Conservation (phyloP, 2,888 invertebrate genomes). For the Apamea anceps region DNA sequence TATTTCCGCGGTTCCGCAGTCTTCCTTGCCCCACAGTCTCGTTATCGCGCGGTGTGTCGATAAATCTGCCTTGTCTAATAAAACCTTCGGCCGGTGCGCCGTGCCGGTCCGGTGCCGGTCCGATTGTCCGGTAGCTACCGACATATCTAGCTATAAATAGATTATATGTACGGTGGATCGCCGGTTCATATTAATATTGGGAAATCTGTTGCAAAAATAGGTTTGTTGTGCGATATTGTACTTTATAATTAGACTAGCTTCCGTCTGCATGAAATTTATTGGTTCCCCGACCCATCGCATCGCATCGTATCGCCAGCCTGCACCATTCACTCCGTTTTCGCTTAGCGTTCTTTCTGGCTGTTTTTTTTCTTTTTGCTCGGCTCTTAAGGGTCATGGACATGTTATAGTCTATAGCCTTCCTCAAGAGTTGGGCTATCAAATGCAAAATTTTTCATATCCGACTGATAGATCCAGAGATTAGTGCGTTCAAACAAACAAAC, state of each 20-base stretch:
- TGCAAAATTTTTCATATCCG: background rate
- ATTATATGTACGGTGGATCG: slow-evolving; percentile 10
- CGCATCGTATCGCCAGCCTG: background rate
- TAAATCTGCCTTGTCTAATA: slow-evolving; percentile 66
- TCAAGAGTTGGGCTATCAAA: no score
- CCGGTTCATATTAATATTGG: slow-evolving; percentile 36
- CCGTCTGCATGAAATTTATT: background rate
- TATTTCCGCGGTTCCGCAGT: background rate
- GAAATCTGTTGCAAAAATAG: slow-evolving; percentile 10
- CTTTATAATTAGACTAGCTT: background rate
- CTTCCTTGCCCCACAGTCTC: slow-evolving; percentile 14
- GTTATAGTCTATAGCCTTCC: no score
- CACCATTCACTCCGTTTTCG: background rate
- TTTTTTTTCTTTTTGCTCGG: background rate
- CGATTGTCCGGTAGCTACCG: slow-evolving; percentile 49
- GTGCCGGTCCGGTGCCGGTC: slow-evolving; percentile 10
- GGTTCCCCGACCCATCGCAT: background rate
- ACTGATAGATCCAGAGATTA: background rate
- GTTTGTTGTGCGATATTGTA: slow-evolving; percentile 2
- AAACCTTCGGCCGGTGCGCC: slow-evolving; percentile 40
- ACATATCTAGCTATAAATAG: slow-evolving; percentile 43
- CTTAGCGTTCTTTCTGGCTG: background rate
- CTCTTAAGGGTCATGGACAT: background rate
- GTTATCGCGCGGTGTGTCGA: slow-evolving; percentile 44
- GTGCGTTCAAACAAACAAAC: no score